Base-by-base conservation (phyloP, 2,888 invertebrate genomes). In the Aporophyla lueneburgensis region DNA sequence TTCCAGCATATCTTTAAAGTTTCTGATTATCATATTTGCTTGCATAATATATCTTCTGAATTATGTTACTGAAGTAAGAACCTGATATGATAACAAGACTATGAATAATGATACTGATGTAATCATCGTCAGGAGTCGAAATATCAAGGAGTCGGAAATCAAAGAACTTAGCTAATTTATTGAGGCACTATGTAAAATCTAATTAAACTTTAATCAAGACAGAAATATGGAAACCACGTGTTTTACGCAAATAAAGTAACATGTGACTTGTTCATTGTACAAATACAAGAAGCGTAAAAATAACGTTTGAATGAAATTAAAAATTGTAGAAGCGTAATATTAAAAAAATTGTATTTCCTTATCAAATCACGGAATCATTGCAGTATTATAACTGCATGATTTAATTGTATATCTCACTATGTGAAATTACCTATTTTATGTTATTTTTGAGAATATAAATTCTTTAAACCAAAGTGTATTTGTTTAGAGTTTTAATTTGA, bases 11-110 rank as follows among this genome's bases (percentile, higher is more conserved):
- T 74, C 53, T 78, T 61, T 65, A 53, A 49, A 74, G 51, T 61
- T 61, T 53, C 33, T 61, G 19, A 74, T 83, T 79, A 83, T 19
- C 54, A 79, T 79, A 63, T 63, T 62, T 68, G 66, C 67, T 74
- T 68, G 59, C 40, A 69, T 81, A 71, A 71, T 66, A 56, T 80
- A 53, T 63, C 9, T 56, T 54, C 19, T 66, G 51, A 61, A 69
- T 68, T 72, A 81, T 61, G 46, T 51, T 49, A 5, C 27, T 16
- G 19, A 66, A 56, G 19, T 33, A 40, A 67, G 33, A 51, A 51
- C 68, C 54, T 59, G 75, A 61, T 75, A 61, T 75, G 53, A 43
- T 74, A 80, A 65, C 16, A 59, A 68, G 59, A 40, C 49, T 59
- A 14, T 33, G 33, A 33, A 33, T 33, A 33, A 33, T 33, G 33